Evolutionary conservation across 2,113 vertebrate genomes (phyloP).

Genomic region (Alectura lathami): DNA sequence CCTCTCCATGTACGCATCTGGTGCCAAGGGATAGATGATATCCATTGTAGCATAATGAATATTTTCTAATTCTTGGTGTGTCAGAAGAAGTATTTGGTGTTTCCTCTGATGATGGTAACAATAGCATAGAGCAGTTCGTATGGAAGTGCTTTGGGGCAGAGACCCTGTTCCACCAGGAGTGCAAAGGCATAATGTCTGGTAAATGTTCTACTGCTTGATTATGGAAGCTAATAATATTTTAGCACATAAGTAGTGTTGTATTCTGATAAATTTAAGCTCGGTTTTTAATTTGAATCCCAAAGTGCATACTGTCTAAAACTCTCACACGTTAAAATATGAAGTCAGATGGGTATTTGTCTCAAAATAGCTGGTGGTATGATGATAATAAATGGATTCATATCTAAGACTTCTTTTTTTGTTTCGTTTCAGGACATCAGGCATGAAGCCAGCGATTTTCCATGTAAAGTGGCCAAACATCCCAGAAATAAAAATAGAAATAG

Average conservation of each 20-base stretch:
- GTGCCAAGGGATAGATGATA: neutral
- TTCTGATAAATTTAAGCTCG: neutral
- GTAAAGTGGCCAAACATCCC: constrained; percentile 91
- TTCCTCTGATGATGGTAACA: neutral
- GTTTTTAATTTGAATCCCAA: neutral
- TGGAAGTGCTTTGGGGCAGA: neutral
- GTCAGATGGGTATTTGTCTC: neutral
- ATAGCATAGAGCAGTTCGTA: neutral
- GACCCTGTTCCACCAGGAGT: neutral
- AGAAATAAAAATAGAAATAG: constrained; percentile 97
- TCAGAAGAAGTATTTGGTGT: neutral
- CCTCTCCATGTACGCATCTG: neutral
- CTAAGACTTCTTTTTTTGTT: constrained; percentile 4
- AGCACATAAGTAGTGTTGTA: neutral
- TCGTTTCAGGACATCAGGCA: constrained; percentile 89
- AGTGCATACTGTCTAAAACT: neutral
- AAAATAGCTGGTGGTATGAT: neutral
- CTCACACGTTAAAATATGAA: neutral
- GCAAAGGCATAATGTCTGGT: neutral
- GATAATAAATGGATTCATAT: neutral
- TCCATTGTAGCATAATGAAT: neutral
- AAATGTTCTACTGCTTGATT: neutral
- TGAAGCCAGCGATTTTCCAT: constrained; percentile 95
- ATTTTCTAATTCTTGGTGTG: neutral
- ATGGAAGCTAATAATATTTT: neutral